A percentile compares a stretch with the other conserved stretches of the same genome.
phyloP scores from a whole-genome alignment of 30 jellyfish, hydroid and myxozoan species.

The Hydractinia echinata region DNA sequence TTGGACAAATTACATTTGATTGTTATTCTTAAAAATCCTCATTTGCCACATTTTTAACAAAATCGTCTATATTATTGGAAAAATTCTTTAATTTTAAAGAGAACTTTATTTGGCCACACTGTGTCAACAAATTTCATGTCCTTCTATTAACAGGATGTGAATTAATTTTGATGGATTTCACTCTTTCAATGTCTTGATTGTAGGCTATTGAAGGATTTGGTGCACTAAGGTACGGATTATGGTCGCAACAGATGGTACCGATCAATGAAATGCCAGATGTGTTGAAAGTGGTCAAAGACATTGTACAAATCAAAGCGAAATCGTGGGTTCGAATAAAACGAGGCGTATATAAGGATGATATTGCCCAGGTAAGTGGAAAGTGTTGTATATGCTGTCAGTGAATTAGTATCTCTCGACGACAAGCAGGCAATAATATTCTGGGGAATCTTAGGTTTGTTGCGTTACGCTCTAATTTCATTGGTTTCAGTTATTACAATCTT shows the following conservation, averaged over 20 bases:
- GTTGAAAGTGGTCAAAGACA: slow-evolving; percentile 84
- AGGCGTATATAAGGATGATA: slow-evolving; percentile 92
- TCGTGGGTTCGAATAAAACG: slow-evolving; percentile 97
- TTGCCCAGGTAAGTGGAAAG: slow-evolving; percentile 75
- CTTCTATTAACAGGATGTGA: no score
- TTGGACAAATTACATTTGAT: no score
- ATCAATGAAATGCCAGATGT: slow-evolving; percentile 97
- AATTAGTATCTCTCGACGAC: background rate
- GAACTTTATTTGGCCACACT: no score
- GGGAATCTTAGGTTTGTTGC: background rate
- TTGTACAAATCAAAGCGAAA: slow-evolving; percentile 78
- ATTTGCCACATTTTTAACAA: no score
- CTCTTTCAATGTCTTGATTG: no score
- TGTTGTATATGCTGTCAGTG: background rate
- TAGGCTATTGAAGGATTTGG: slow-evolving; percentile 99
- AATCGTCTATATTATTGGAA: no score
- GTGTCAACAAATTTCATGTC: no score
- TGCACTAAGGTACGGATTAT: slow-evolving; percentile 83
- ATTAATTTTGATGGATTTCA: no score
- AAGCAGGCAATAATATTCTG: background rate
- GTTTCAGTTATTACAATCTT: background rate
- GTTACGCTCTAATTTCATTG: background rate
- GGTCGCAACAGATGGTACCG: slow-evolving; percentile 99
- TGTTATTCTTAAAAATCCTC: no score
- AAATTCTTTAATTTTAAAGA: no score